Conservation (phyloP, 2,113 vertebrate species). For the Tringa solitaria region DNA sequence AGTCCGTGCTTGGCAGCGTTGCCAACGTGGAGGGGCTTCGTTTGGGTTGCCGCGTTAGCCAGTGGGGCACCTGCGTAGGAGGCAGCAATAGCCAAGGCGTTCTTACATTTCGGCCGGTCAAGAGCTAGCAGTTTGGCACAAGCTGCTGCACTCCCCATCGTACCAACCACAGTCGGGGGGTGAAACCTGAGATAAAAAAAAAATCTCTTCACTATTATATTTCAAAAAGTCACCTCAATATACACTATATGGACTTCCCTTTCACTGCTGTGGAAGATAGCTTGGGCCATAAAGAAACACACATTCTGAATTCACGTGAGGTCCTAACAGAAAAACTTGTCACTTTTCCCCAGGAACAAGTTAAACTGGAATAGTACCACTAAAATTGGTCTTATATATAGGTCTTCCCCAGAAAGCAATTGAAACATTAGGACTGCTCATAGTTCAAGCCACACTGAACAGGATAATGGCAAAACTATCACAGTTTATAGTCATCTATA, state of each 20-base stretch:
- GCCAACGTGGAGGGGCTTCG: conserved; percentile 90
- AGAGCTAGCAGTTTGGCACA: conserved; percentile 85
- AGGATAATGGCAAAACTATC: background rate
- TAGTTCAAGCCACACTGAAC: background rate
- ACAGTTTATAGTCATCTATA: background rate
- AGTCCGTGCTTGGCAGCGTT: conserved; percentile 85
- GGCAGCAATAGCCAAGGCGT: conserved; percentile 88
- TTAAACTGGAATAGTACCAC: background rate
- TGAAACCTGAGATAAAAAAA: conserved; percentile 84
- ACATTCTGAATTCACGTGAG: fast-evolving
- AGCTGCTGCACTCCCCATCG: conserved; percentile 90
- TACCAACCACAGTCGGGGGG: conserved; percentile 89
- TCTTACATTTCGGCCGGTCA: conserved; percentile 72
- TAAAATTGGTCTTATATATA: background rate
- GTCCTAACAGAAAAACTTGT: background rate
- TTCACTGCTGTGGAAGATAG: background rate
- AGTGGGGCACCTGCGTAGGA: conserved; percentile 90
- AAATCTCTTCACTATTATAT: background rate
- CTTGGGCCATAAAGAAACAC: background rate
- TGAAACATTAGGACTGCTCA: background rate
- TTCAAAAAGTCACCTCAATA: background rate
- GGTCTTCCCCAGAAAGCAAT: background rate
- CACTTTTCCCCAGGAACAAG: background rate
- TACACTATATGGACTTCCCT: background rate
- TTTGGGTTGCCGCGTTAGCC: conserved; percentile 91